Evolutionary conservation across 2,888 invertebrate genomes (phyloP), one percentile per base, ranked within the genome.

Genomic region (Drosophila robusta): DNA sequence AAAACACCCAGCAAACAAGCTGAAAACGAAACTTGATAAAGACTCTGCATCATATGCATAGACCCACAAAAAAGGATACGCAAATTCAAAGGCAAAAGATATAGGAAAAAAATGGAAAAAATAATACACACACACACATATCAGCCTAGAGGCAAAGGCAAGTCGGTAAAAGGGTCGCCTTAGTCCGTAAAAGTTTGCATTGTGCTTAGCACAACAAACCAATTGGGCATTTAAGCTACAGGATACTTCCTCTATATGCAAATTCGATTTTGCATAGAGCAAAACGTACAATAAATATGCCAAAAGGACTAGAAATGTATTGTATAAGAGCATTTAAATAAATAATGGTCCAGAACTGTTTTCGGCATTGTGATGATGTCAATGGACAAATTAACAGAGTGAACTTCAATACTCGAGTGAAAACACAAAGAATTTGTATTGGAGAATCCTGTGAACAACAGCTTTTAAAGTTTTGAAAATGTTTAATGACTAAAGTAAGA

Each of bases 201-300:
- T 80, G 78, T 72, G 78, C 80, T 62, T 45, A 64, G 68, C 70
- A 63, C 75, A 80, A 80, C 81, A 78, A 75, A 63, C 72, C 85
- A 70, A 75, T 80, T 81, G 78, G 65, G 62, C 66, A 70, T 69
- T 70, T 68, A 76, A 61, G 71, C 73, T 66, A 67, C 38, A 52
- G 67, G 57, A 55, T 45, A 44, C 61, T 57, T 58, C 61, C 51
- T 66, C 50, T 55, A 70, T 75, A 80, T 80, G 78, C 72, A 81
- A 80, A 80, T 84, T 69, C 63, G 79, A 84, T 78, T 84, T 69
- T 36, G 57, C 72, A 80, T 66, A 77, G 60, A 66, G 63, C 41
- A 64, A 57, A 63, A 54, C 52, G 54, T 49, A 76, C 56, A 71
- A 71, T 57, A 73, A 60, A 66, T 57, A 54, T 60, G 66, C 66